Evolutionary conservation across 2,113 vertebrate genomes (phyloP).

Genomic region (Cochlearius cochlearius): DNA sequence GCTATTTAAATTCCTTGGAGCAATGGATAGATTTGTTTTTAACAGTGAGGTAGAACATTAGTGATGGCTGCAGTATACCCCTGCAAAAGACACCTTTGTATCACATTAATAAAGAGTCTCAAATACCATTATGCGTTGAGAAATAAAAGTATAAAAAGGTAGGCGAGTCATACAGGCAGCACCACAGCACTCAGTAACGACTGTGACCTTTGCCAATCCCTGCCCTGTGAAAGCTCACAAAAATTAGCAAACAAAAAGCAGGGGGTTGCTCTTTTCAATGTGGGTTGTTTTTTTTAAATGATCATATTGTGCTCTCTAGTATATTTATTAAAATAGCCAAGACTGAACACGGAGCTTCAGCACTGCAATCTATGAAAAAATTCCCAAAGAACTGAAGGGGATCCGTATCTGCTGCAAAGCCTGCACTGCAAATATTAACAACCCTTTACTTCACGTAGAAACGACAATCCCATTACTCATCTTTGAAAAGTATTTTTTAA

Average conservation of each 20-base stretch:
- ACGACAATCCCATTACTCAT: too few species aligned
- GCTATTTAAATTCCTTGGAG: neutral
- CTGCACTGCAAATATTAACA: too few species aligned
- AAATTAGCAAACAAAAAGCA: constrained; percentile 2
- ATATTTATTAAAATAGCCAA: too few species aligned
- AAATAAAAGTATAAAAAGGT: neutral
- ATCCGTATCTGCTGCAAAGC: too few species aligned
- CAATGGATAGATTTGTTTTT: neutral
- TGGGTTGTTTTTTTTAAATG: too few species aligned
- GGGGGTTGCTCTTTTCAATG: neutral
- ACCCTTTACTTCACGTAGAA: too few species aligned
- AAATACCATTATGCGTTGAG: neutral
- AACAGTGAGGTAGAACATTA: neutral
- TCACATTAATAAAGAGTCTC: neutral
- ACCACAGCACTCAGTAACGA: neutral
- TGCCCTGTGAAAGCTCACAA: neutral
- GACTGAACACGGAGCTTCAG: too few species aligned
- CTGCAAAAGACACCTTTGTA: neutral
- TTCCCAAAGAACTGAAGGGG: too few species aligned
- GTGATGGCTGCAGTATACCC: neutral
- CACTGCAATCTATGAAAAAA: too few species aligned
- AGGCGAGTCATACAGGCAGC: neutral
- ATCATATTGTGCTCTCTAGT: too few species aligned
- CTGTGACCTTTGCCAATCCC: neutral
- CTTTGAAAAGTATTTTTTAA: too few species aligned